phyloP scores from a whole-genome alignment of 2,888 invertebrate genomes.

The Drosophila meridionalis region DNA sequence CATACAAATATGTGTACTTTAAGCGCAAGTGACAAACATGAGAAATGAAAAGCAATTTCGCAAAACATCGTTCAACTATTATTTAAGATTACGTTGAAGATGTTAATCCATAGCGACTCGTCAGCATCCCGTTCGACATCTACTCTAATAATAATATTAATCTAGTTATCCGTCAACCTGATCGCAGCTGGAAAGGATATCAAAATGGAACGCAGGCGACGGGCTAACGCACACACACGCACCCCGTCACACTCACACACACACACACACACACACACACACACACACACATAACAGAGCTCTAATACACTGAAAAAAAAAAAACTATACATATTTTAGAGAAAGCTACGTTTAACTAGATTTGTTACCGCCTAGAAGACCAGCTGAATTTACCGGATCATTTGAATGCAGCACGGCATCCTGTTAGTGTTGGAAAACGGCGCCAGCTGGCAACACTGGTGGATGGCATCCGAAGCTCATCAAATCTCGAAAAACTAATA shows the following conservation, averaged over 20 bases:
- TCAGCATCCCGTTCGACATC: slow-evolving; percentile 9
- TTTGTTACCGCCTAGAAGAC: slow-evolving; percentile 33
- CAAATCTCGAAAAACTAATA: slow-evolving; percentile 13
- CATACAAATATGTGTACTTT: slow-evolving; percentile 20
- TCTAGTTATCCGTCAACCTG: slow-evolving; percentile 27
- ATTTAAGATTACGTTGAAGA: slow-evolving; percentile 39
- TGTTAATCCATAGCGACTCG: slow-evolving; percentile 13
- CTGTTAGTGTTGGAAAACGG: slow-evolving; percentile 13
- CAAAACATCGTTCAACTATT: slow-evolving; percentile 54
- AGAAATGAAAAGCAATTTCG: slow-evolving; percentile 71
- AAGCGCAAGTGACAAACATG: slow-evolving; percentile 57
- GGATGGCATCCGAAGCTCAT: slow-evolving; percentile 16
- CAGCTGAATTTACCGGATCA: slow-evolving; percentile 16
- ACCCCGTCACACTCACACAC: slow-evolving; percentile 4
- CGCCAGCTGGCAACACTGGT: slow-evolving; percentile 21
- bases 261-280: background rate
- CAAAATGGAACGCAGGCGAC: slow-evolving; percentile 9
- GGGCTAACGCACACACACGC: slow-evolving; percentile 16
- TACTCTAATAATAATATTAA: background rate
- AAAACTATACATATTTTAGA: slow-evolving; percentile 5
- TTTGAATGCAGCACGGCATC: slow-evolving; percentile 3
- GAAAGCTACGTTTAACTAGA: slow-evolving; percentile 25
- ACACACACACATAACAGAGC: slow-evolving; percentile 2
- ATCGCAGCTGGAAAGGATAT: slow-evolving; percentile 9
- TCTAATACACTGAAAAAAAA: slow-evolving; percentile 13